phyloP scores from a whole-genome alignment of 2,113 vertebrate genomes.

The Perca fluviatilis region DNA sequence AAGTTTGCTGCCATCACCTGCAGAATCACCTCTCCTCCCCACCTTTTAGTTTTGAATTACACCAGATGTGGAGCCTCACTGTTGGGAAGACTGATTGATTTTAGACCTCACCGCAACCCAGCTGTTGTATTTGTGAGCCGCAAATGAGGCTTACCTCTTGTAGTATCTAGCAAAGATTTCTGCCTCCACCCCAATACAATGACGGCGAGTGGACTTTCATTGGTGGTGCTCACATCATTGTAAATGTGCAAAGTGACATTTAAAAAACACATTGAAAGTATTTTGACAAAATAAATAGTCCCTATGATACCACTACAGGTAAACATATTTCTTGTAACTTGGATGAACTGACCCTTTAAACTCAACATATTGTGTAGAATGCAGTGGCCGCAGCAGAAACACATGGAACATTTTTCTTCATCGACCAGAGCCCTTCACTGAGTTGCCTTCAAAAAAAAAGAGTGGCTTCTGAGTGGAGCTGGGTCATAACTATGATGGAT shows the following conservation, averaged over 20 bases:
- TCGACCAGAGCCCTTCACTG: conserved; percentile 41
- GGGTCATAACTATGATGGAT: conserved; percentile 68
- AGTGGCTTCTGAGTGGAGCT: conserved; percentile 27
- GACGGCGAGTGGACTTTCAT: not conserved
- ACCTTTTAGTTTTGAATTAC: conserved; percentile 83
- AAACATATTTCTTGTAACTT: not conserved
- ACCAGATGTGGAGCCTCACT: conserved; percentile 92
- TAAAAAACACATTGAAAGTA: not conserved
- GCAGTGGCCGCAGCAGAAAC: conserved; percentile 23
- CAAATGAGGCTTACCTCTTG: conserved; percentile 23
- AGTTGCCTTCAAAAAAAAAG: conserved; percentile 5
- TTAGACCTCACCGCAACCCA: conserved; percentile 87
- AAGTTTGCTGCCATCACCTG: conserved; percentile 89
- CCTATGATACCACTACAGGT: not conserved
- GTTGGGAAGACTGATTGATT: conserved; percentile 92
- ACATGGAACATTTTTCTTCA: conserved; percentile 56
- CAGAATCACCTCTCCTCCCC: conserved; percentile 84
- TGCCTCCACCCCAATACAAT: not conserved
- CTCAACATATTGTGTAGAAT: not conserved
- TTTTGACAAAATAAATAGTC: not conserved
- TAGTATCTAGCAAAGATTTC: not conserved
- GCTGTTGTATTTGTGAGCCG: conserved; percentile 83
- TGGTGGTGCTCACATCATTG: not conserved
- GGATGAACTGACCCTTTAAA: conserved; percentile 12
- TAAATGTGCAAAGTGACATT: not conserved